Base-by-base conservation (phyloP, 2,113 vertebrate species). In the Calonectris borealis region DNA sequence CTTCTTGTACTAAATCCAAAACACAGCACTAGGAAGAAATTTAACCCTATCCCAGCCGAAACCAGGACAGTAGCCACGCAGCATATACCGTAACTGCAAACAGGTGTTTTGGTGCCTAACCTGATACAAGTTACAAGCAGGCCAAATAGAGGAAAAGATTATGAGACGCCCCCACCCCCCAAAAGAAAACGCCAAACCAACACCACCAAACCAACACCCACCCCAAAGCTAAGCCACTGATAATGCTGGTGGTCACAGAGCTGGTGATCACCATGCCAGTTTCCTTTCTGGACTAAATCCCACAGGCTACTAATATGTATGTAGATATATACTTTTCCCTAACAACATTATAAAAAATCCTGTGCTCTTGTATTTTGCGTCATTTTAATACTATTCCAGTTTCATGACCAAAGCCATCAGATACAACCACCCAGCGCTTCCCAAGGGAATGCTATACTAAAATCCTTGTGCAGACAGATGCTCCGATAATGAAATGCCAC, bases 171-270 rank as follows among this genome's bases (percentile, higher is more conserved):
- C 44, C 44, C 44, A 46, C 44, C 8, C 16, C 44, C 18, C 44
- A 46, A 46, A 46, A 46, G 44, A 46, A 46, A 46, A 46, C 44
- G 16, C 44, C 44, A 46, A 46, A 46, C 44, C 44, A 46, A 46
- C 44, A 46, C 11, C 21, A 11, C 27, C 11, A 73, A 86, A 66
- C 4, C 24, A 85, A 76, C 9, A 77, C 9, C 3, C 7, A 42
- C 42, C 42, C 42, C 15, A 84, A 93, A 84, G 46, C 49, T 18
- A 70, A 73, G 40, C 9, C 31, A 31, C 19, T 3, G 1, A 17
- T 62, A 51, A 11, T 1, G n/a, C 16, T 65, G 12, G 15, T 54
- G 14, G 13, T n/a, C 42, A 66, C 20, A 0, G 0, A 69, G 29
- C 40, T 79, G 42, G 38, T 40, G 26, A 85, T 42, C 21, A 68